These are phyloP conservation scores for Pimephales promelas DNA, from an alignment of 2,113 vertebrate genomes.

Conservation along the genomic window DNA sequence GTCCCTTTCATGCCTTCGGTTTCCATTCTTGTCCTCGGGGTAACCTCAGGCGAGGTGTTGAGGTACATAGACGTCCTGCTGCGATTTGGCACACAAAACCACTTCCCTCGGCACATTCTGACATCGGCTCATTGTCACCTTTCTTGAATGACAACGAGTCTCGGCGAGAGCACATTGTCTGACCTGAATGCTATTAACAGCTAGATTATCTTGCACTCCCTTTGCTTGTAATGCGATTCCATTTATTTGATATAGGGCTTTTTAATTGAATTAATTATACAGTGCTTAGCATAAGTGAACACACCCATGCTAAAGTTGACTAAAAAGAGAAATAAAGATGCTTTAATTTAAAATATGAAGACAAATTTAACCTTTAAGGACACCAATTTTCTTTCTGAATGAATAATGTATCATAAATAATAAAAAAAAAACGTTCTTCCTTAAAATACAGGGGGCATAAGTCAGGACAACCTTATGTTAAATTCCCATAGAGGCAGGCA, in stretches of 20 bases:
- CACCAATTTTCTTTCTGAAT: too few relatives aligned
- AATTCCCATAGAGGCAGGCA: too few relatives aligned
- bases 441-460: too few relatives aligned
- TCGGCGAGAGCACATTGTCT: slow-evolving; percentile 41
- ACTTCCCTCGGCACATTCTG: slow-evolving; percentile 52
- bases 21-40: background rate
- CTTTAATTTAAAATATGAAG: too few relatives aligned
- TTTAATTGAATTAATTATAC: background rate
- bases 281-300: background rate
- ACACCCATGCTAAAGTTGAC: too few relatives aligned
- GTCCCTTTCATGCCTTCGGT: background rate
- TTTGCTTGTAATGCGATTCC: slow-evolving; percentile 42
- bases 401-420: too few relatives aligned
- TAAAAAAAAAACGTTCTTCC: too few relatives aligned
- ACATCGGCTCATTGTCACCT: slow-evolving; percentile 65
- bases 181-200: slow-evolving; percentile 66
- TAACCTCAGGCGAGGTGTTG: slow-evolving; percentile 33
- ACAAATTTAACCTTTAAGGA: too few relatives aligned
- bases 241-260: background rate
- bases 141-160: slow-evolving; percentile 68
- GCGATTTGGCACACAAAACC: slow-evolving; percentile 43
- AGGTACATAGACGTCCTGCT: slow-evolving; percentile 8
- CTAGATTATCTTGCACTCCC: slow-evolving; percentile 61
- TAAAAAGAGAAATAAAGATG: too few relatives aligned
- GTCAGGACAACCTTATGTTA: too few relatives aligned